A percentile compares a stretch with the other conserved stretches of the same genome.
phyloP scores from a whole-genome alignment of 2,797 vertebrate genomes.

The Silurus aristotelis region DNA sequence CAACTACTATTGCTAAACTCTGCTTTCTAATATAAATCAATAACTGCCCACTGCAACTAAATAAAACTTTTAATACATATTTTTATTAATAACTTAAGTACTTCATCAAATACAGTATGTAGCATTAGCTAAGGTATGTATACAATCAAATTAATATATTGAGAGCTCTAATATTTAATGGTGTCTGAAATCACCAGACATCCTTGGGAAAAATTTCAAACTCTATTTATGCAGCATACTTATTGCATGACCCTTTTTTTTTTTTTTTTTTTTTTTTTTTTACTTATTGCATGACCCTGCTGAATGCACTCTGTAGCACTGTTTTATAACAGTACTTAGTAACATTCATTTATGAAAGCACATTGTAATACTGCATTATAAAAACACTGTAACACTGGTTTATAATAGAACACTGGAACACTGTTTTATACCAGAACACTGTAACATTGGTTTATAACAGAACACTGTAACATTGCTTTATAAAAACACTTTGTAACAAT shows the following conservation, averaged over 20 bases:
- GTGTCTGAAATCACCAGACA: too few species aligned
- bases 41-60: neutral
- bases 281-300: neutral
- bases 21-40: neutral
- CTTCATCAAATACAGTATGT: neutral
- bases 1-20: neutral
- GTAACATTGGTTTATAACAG: neutral
- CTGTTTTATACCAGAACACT: neutral
- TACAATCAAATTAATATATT: neutral
- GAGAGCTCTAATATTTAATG: neutral
- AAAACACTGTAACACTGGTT: neutral
- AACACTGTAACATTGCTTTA: neutral
- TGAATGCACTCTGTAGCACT: neutral
- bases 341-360: neutral
- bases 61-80: neutral
- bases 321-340: neutral
- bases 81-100: neutral
- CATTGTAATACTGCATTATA: neutral
- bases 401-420: neutral
- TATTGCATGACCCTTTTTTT: neutral
- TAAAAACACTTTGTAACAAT: neutral
- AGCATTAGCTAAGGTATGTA: neutral
- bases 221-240: neutral
- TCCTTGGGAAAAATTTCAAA: too few species aligned
- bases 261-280: too few species aligned